Evolutionary conservation across 2,797 vertebrate genomes (phyloP).

Genomic region (Phalloptychus januarius): DNA sequence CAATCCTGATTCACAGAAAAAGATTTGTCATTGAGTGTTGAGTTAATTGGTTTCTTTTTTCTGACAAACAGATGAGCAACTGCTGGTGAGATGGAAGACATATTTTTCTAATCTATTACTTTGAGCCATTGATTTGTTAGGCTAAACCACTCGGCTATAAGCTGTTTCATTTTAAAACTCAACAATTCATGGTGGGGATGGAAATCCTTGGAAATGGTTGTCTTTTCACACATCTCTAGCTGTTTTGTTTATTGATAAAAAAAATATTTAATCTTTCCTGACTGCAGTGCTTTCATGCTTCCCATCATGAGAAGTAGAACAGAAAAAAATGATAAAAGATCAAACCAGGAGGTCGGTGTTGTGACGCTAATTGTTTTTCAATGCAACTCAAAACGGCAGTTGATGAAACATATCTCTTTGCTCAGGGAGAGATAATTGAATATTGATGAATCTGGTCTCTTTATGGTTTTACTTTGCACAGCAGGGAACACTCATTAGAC

Average conservation of each 20-base stretch:
- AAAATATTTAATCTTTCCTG: neutral
- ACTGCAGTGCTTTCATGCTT: neutral
- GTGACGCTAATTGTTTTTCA: neutral
- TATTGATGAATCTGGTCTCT: slow-evolving; percentile 54
- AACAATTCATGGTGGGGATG: slow-evolving; percentile 23
- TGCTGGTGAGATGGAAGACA: slow-evolving; percentile 11
- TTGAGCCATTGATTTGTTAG: slow-evolving; percentile 41
- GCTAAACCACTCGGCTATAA: slow-evolving; percentile 1
- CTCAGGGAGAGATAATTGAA: slow-evolving; percentile 52
- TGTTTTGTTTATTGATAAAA: neutral
- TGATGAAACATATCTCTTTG: slow-evolving; percentile 20
- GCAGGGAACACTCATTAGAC: slow-evolving; percentile 54
- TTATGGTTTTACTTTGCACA: slow-evolving; percentile 39
- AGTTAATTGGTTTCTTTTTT: neutral
- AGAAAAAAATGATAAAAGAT: neutral
- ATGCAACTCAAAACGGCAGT: slow-evolving; percentile 5
- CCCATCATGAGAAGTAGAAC: neutral
- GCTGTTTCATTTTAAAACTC: slow-evolving; percentile 35
- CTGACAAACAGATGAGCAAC: slow-evolving; percentile 3
- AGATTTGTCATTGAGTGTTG: slow-evolving; percentile 1
- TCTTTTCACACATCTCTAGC: neutral
- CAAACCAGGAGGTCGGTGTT: neutral
- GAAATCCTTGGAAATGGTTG: slow-evolving; percentile 3
- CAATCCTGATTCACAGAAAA: slow-evolving; percentile 1
- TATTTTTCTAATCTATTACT: slow-evolving; percentile 23